Evolutionary conservation across 2,113 vertebrate genomes (phyloP).

Genomic region (Austrofundulus limnaeus): DNA sequence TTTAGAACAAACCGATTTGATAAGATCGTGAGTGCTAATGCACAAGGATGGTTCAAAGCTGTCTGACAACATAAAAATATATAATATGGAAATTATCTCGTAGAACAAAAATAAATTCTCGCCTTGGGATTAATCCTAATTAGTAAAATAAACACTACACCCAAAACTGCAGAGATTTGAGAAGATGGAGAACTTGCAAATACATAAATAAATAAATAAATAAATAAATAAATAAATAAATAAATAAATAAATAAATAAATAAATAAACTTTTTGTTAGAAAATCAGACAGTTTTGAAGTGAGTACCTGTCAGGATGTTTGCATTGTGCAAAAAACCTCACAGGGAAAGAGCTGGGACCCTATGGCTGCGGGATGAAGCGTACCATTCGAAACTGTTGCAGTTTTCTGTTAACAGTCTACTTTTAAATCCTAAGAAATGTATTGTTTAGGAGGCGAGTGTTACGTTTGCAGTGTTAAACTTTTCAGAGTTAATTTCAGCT

Average conservation of each 20-base stretch:
- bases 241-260: no score
- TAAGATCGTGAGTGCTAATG: not conserved
- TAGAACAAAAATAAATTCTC: not conserved
- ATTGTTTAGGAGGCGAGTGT: no score
- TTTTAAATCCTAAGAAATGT: no score
- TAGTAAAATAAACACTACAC: not conserved
- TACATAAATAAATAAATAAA: accelerated
- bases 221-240: no score
- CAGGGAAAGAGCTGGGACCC: not conserved
- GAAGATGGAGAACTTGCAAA: not conserved
- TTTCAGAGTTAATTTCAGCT: no score
- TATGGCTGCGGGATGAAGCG: not conserved
- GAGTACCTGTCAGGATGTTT: not conserved
- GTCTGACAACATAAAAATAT: not conserved
- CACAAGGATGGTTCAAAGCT: constrained; percentile 3
- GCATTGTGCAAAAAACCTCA: not conserved
- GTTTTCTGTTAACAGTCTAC: not conserved
- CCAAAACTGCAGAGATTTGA: not conserved
- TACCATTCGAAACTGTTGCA: not conserved
- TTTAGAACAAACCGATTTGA: constrained; percentile 11
- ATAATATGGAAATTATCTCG: not conserved
- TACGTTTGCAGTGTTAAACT: no score
- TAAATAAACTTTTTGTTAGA: no score
- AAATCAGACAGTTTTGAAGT: not conserved
- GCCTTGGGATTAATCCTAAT: not conserved